These are phyloP conservation scores for Leistus spinibarbis DNA, from an alignment of 2,888 invertebrate species.

Conservation along the genomic window DNA sequence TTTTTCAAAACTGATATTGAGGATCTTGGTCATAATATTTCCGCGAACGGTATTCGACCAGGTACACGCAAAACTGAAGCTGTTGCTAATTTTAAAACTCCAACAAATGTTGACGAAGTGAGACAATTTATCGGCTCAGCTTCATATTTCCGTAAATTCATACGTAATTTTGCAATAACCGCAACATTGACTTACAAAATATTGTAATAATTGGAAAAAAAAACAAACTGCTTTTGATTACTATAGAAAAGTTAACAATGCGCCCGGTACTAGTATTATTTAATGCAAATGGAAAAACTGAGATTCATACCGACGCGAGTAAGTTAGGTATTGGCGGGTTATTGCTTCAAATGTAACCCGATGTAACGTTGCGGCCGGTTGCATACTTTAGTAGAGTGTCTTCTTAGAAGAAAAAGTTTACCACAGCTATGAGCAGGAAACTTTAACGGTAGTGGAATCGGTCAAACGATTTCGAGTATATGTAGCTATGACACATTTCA, in stretches of 20 bases:
- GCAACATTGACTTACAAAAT: background rate
- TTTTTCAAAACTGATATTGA: too few species aligned
- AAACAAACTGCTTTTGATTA: background rate
- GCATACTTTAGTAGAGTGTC: conserved; percentile 9
- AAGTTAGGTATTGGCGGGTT: background rate
- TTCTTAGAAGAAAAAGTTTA: conserved; percentile 38
- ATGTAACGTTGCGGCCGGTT: background rate
- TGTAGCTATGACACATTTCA: conserved; percentile 39
- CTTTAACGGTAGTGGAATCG: conserved; percentile 39
- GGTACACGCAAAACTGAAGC: background rate
- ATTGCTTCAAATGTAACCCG: background rate
- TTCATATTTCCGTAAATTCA: background rate
- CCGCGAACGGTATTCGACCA: too few species aligned
- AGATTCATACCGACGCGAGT: conserved; percentile 14
- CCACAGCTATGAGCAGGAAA: conserved; percentile 40
- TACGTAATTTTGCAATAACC: background rate
- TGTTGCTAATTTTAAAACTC: too few species aligned
- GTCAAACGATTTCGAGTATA: conserved; percentile 37
- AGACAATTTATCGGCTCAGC: background rate
- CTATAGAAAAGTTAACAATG: background rate
- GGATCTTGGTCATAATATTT: too few species aligned
- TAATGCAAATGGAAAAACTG: background rate
- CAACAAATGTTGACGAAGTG: too few species aligned
- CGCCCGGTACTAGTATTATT: conserved; percentile 1
- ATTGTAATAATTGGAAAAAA: background rate